Evolutionary conservation across 1,140 invertebrate species (phyloP).

Genomic region (Triops cancriformis): DNA sequence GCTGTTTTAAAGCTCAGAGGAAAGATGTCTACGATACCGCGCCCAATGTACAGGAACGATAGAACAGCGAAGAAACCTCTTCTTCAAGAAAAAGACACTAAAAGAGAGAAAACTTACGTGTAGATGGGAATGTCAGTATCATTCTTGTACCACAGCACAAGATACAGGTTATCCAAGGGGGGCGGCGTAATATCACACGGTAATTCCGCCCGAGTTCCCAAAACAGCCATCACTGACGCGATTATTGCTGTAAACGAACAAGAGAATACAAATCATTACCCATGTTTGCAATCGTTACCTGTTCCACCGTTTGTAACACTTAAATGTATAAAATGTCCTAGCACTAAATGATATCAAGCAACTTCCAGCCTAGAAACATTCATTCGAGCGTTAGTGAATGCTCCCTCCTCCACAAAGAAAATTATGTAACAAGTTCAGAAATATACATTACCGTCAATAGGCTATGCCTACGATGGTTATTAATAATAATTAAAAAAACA

Average conservation of each 20-base stretch:
- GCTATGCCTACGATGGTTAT: too few relatives aligned
- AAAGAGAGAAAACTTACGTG: slow-evolving; percentile 42
- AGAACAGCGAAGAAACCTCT: not conserved
- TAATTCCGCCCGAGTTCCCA: slow-evolving; percentile 42
- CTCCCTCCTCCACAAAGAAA: too few relatives aligned
- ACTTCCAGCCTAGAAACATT: too few relatives aligned
- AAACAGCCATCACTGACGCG: not conserved
- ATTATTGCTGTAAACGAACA: not conserved
- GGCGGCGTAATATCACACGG: slow-evolving; percentile 55
- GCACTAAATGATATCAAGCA: too few relatives aligned
- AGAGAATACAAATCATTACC: not conserved
- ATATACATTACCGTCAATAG: too few relatives aligned
- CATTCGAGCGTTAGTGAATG: too few relatives aligned
- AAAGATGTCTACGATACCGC: not conserved
- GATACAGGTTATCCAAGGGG: slow-evolving; percentile 49
- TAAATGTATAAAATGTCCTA: not conserved
- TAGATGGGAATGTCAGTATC: slow-evolving; percentile 53
- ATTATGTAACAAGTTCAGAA: too few relatives aligned
- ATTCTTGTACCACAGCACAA: slow-evolving; percentile 59
- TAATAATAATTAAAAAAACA: too few relatives aligned
- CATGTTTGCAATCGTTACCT: not conserved
- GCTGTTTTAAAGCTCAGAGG: not conserved
- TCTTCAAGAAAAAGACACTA: not conserved
- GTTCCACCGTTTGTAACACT: not conserved
- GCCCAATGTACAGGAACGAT: not conserved